phyloP scores from a whole-genome alignment of 2,113 vertebrate species.

The Dromiciops gliroides region DNA sequence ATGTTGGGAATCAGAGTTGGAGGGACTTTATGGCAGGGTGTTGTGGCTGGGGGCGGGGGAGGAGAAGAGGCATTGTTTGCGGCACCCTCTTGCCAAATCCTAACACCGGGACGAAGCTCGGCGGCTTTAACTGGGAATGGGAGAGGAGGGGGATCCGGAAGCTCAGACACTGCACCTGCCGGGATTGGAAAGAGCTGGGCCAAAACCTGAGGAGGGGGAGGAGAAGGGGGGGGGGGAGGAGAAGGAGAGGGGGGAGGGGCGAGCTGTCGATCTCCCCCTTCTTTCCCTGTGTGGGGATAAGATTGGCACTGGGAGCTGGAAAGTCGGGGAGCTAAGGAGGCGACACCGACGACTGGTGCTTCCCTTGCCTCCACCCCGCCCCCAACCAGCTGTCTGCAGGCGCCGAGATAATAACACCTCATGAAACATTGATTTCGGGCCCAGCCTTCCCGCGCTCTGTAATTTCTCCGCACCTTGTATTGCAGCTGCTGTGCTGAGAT shows the following conservation, averaged over 20 bases:
- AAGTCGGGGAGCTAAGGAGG: not conserved
- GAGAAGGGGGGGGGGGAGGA: not conserved
- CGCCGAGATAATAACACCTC: slow-evolving; percentile 51
- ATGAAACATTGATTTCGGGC: slow-evolving; percentile 71
- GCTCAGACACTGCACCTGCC: not conserved
- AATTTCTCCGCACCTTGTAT: slow-evolving; percentile 53
- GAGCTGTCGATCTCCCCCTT: not conserved
- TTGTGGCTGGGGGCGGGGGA: not conserved
- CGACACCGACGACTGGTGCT: not conserved
- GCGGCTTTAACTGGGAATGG: not conserved
- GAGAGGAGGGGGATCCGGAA: not conserved
- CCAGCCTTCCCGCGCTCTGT: not conserved
- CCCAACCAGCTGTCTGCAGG: slow-evolving; percentile 49
- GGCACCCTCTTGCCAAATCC: not conserved
- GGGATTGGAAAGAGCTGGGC: not conserved
- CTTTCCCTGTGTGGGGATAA: not conserved
- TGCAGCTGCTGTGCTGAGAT: not conserved
- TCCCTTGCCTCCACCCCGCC: slow-evolving; percentile 15
- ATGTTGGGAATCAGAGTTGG: not conserved
- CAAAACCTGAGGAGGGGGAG: not conserved
- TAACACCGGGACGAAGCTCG: not conserved
- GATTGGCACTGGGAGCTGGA: not conserved
- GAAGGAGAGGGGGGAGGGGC: not conserved
- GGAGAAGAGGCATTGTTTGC: not conserved
- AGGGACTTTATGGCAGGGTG: not conserved